Conservation (phyloP, 2,113 vertebrate genomes). For the Tamias sibiricus region DNA sequence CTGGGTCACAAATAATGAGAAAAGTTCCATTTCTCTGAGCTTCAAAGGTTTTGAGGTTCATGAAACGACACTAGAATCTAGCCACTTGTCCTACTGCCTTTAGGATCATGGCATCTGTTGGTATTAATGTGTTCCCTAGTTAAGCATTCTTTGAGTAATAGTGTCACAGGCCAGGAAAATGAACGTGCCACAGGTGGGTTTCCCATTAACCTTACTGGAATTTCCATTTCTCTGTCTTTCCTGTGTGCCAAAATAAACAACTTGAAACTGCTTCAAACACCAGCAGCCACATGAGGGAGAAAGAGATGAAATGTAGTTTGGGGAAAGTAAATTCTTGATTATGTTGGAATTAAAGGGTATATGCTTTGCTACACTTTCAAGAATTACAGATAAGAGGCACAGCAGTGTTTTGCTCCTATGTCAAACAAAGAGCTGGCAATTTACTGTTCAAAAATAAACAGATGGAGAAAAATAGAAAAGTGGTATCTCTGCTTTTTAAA, state of each 20-base stretch:
- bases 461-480: conserved; percentile 65
- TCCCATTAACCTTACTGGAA: conserved; percentile 33
- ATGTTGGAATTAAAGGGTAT: conserved; percentile 68
- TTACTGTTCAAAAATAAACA: conserved; percentile 58
- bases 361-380: conserved; percentile 56
- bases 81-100: neutral
- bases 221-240: conserved; percentile 63
- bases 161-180: neutral
- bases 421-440: conserved; percentile 65
- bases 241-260: conserved; percentile 53
- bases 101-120: neutral
- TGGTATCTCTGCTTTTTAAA: conserved; percentile 48
- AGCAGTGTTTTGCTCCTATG: conserved; percentile 1
- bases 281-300: conserved; percentile 48
- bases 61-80: conserved; percentile 47
- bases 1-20: neutral
- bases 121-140: neutral
- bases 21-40: conserved; percentile 8
- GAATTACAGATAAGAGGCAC: conserved; percentile 51
- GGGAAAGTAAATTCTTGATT: conserved; percentile 72
- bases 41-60: conserved; percentile 57
- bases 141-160: conserved; percentile 40
- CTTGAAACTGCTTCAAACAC: conserved; percentile 64
- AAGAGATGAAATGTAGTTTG: conserved; percentile 60
- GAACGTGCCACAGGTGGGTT: conserved; percentile 11